A percentile compares a stretch with the other conserved stretches of the same genome.
Evolutionary conservation across 2,113 vertebrate species (phyloP).

Genomic region (Oncorhynchus tshawytscha): DNA sequence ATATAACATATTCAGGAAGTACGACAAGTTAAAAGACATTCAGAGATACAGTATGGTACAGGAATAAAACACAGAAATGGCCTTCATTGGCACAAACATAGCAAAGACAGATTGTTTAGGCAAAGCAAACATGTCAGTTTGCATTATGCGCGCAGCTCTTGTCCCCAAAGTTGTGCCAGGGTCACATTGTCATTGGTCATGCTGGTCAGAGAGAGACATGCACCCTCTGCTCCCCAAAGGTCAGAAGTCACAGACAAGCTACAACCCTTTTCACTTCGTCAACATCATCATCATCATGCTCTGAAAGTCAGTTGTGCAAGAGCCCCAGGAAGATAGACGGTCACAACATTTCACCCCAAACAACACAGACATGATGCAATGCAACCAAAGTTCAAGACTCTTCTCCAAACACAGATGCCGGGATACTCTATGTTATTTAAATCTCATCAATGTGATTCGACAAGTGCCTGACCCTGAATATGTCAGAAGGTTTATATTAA

Average conservation of each 20-base stretch:
- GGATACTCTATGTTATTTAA: constrained; percentile 41
- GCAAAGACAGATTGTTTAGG: not conserved
- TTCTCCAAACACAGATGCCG: constrained; percentile 38
- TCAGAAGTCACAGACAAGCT: constrained; percentile 30
- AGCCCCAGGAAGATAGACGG: too few species aligned
- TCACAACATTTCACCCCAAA: too few species aligned
- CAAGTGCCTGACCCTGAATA: constrained; percentile 34
- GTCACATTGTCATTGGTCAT: constrained; percentile 2
- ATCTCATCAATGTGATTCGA: constrained; percentile 31
- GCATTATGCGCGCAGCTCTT: not conserved
- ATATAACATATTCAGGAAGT: constrained; percentile 49
- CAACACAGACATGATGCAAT: constrained; percentile 3
- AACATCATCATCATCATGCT: too few species aligned
- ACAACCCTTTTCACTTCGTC: not conserved
- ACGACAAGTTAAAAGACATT: constrained; percentile 53
- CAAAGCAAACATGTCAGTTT: not conserved
- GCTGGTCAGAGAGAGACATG: constrained; percentile 1
- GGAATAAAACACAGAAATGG: constrained; percentile 29
- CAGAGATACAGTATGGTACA: constrained; percentile 56
- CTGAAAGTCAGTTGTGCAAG: too few species aligned
- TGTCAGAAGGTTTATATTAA: not conserved
- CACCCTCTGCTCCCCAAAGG: not conserved
- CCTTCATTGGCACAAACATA: not conserved
- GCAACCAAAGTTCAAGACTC: constrained; percentile 46
- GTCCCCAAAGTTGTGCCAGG: not conserved